phyloP scores from a whole-genome alignment of 1,140 invertebrate genomes.

The Nixonia krombeini region DNA sequence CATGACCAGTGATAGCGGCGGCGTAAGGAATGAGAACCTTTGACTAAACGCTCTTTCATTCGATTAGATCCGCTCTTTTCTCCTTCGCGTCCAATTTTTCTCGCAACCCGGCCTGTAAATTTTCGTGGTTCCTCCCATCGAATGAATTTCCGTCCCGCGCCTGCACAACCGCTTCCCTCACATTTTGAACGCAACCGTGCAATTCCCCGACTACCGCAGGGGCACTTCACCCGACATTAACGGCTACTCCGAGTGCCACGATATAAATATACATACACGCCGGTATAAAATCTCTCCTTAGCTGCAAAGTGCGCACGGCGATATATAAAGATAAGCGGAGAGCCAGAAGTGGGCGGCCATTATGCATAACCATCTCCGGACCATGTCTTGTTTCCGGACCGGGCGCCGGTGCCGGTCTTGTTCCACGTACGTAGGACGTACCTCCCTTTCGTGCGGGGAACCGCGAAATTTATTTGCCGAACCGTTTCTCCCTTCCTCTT shows the following conservation, averaged over 20 bases:
- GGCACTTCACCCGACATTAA: background rate
- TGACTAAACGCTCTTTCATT: background rate
- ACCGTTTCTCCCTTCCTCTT: slow-evolving; percentile 6
- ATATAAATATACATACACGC: slow-evolving; percentile 1
- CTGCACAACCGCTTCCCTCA: background rate
- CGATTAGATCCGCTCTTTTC: no score
- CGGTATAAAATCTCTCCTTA: slow-evolving; percentile 19
- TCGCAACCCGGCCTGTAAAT: background rate
- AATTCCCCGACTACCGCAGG: background rate
- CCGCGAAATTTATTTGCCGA: slow-evolving; percentile 28
- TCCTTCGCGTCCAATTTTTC: background rate
- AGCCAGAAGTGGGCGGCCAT: slow-evolving; percentile 36
- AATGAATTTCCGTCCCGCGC: background rate
- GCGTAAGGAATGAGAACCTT: background rate
- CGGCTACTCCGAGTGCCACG: background rate
- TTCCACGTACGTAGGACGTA: no score
- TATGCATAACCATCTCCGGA: slow-evolving; percentile 40
- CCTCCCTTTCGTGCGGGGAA: slow-evolving; percentile 10
- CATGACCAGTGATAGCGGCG: no score
- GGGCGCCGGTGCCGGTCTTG: no score
- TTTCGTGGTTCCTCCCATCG: background rate
- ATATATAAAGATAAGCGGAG: slow-evolving; percentile 45
- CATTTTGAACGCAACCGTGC: background rate
- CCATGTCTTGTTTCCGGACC: slow-evolving; percentile 33
- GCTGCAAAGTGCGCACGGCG: slow-evolving; percentile 37